Percentiles rank a stretch among this genome's conserved stretches.
Evolutionary conservation across 2,888 invertebrate genomes (phyloP).

Genomic region (Chaitophorus viminalis): DNA sequence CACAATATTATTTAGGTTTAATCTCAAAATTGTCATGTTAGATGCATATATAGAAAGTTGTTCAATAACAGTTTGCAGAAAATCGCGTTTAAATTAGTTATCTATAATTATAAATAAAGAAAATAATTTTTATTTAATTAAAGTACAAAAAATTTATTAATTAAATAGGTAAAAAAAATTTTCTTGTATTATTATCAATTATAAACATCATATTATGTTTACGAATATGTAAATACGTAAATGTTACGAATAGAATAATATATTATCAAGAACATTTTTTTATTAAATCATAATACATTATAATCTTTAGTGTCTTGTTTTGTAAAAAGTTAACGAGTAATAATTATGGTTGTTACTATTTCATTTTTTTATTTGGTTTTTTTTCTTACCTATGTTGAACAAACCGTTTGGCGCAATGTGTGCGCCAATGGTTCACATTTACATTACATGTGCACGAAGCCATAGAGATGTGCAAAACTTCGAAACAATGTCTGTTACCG

Average conservation of each 20-base stretch:
- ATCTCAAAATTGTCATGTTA: conserved; percentile 16
- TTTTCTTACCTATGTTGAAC: conserved; percentile 7
- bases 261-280: no score
- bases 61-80: no score
- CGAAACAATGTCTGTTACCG: not conserved
- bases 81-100: no score
- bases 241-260: no score
- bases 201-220: no score
- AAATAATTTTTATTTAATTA: no score
- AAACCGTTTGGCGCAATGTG: not conserved
- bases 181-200: no score
- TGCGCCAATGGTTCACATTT: not conserved
- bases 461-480: not conserved
- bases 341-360: not conserved
- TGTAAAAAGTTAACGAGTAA: not conserved
- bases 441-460: not conserved
- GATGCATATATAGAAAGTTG: not conserved
- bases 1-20: conserved; percentile 2
- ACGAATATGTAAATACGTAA: no score
- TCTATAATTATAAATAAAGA: no score
- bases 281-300: not conserved
- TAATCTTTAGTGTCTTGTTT: not conserved
- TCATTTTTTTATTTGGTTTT: not conserved
- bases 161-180: no score
- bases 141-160: no score